Evolutionary conservation across 2,797 vertebrate species (phyloP).

Genomic region (Poecilia velifera): DNA sequence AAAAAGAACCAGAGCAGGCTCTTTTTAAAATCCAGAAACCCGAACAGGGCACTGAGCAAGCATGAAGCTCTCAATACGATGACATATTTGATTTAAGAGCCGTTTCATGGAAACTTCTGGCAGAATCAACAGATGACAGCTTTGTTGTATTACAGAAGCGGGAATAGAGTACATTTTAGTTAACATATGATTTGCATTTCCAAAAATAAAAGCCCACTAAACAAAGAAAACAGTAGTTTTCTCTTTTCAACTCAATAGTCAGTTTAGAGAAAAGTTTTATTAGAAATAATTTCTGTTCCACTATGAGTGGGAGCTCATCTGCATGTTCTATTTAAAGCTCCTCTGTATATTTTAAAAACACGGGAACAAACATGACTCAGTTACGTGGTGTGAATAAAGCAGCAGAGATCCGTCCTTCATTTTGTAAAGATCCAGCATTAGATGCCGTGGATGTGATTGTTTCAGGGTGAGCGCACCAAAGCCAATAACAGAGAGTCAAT

Average conservation of each 20-base stretch:
- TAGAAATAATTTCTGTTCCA: neutral
- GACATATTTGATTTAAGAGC: neutral
- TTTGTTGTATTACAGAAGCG: neutral
- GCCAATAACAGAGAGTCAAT: neutral
- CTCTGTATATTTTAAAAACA: neutral
- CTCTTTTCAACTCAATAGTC: neutral
- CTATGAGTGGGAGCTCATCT: neutral
- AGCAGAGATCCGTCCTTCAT: neutral
- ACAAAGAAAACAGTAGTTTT: neutral
- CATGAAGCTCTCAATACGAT: neutral
- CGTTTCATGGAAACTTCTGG: neutral
- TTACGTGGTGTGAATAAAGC: neutral
- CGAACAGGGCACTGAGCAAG: neutral
- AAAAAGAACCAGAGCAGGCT: neutral
- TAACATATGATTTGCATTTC: conserved; percentile 4
- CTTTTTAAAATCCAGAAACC: neutral
- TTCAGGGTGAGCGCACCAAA: neutral
- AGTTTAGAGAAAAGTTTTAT: neutral
- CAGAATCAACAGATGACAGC: neutral
- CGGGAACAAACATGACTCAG: neutral
- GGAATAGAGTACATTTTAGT: neutral
- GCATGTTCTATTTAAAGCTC: neutral
- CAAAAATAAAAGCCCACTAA: neutral
- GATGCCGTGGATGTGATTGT: neutral
- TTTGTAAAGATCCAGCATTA: neutral